These are phyloP conservation scores for Hemibagrus guttatus DNA, from an alignment of 2,797 vertebrate genomes.

Conservation along the genomic window DNA sequence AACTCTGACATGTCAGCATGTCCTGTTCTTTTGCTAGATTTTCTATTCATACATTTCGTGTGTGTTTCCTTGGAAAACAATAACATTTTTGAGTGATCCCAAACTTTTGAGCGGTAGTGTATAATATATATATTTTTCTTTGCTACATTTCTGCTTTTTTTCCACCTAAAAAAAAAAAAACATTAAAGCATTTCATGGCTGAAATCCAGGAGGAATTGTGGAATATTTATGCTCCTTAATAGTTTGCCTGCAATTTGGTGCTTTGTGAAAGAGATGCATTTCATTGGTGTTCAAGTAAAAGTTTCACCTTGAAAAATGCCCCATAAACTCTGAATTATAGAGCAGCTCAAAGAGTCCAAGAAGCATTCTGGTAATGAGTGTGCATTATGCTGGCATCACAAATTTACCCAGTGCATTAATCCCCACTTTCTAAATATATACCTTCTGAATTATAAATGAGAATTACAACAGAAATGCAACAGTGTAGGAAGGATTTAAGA, in stretches of 20 bases:
- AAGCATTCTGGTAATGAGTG: conserved; percentile 13
- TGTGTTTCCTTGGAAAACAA: too few relatives aligned
- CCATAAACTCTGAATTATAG: conserved; percentile 24
- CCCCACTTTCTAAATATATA: conserved; percentile 24
- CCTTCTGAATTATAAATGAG: conserved; percentile 33
- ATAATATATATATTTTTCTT: too few relatives aligned
- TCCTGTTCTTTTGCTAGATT: too few relatives aligned
- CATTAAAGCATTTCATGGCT: not conserved
- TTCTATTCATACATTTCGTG: too few relatives aligned
- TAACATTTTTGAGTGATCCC: too few relatives aligned
- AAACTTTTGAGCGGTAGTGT: too few relatives aligned
- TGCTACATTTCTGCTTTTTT: too few relatives aligned
- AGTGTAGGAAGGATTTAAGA: not conserved
- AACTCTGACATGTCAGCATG: too few relatives aligned
- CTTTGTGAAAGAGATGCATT: conserved; percentile 24
- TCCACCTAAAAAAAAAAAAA: too few relatives aligned
- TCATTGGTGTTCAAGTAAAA: conserved; percentile 1
- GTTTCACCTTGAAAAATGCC: conserved; percentile 24
- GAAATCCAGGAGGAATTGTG: not conserved
- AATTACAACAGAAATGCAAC: not conserved
- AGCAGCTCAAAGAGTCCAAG: not conserved
- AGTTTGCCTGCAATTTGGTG: not conserved
- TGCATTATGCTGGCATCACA: conserved; percentile 24
- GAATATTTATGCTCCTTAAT: not conserved
- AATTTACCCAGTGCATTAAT: conserved; percentile 30